Base-by-base conservation (phyloP, 2,797 vertebrate genomes). In the Acanthornis magna region DNA sequence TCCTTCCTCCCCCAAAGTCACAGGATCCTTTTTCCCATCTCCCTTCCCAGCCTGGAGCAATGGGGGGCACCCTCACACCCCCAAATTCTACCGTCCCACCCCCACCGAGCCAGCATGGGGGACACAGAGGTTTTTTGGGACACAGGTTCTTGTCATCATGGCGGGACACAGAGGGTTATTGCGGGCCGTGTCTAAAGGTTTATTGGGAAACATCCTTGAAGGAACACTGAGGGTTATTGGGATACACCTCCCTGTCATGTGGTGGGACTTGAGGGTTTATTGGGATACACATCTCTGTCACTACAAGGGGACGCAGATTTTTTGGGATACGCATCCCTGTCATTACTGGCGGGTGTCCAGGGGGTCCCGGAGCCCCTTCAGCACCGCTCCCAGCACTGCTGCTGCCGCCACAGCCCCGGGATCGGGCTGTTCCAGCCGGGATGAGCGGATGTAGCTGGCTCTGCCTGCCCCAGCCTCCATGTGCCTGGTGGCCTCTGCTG, bases 401-500 rank as follows among this genome's bases (percentile, higher is more conserved):
- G 98, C 98, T 1, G 96, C 97, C 0, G 99, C 99, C 88, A 99
- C 98, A 0, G 99, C 99, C 3, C 99, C 99, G 0, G 99, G 98
- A 95, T 99, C 99, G 0, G 99, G 99, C 93, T 98, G 97, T 13
- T 97, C 98, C 76, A 99, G 96, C 10, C 84, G 95, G 6, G 98
- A 97, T 0, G 98, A 98, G 6, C 98, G 97, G 89, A 99, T 98
- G 86, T 99, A 99, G 95, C 99, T 99, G 91, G 99, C 99, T 60
- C 99, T 98, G 36, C 99, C 99, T 0, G 98, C 99, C 34, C 91
- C 98, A 0, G 99, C 99, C 18, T 97, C 97, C 96, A 99, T 98
- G 87, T 97, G 38, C 79, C 97, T 98, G 23, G 99, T 99, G 30
- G 98, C 97, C 77, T 99, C 98, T 0, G 99, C 99, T 2, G 99